Base-by-base conservation (phyloP, 2,797 vertebrate genomes). In the Gorsachius magnificus region DNA sequence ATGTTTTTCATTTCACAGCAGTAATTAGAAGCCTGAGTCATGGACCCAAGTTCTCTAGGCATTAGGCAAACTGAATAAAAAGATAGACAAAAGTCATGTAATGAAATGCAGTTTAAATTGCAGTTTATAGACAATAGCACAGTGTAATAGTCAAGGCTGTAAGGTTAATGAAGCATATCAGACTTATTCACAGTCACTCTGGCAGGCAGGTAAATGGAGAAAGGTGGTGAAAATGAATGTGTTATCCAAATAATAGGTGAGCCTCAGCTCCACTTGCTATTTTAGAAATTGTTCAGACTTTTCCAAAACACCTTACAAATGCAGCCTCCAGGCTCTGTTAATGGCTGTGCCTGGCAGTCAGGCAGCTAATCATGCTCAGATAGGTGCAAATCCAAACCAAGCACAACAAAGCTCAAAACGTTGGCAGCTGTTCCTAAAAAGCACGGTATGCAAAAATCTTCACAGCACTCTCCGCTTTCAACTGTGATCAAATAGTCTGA, bases 381-480 rank as follows among this genome's bases (percentile, higher is more conserved):
- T 14, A 69, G 38, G 22, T 61, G 36, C 41, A 24, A 20, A 75
- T 60, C n/a, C 58, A 68, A 66, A 35, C 29, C 28, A 41, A 56
- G n/a, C 46, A 48, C 33, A 61, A 19, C 8, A 83, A 60, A 83
- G 51, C 53, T 90, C 58, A 57, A 13, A 83, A 21, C 1, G 0
- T 51, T 83, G 41, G 33, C 51, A 50, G 35, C 57, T 35, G 24
- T 50, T 87, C 26, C 53, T 33, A n/a, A 56, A 83, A 64, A 54
- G 2, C n/a, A 5, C 5, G 4, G 6, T 50, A 35, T 21, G 41
- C 28, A 45, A 12, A 60, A 57, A 4, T 50, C 26, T 65, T 79
- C 24, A 12, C 0, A 0, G 31, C 16, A 7, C 33, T 71, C 19
- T 41, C 21, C 1, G 11, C 25, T 53, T 45, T 69, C 5, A 13